Evolutionary conservation across 2,113 vertebrate species (phyloP), one percentile per base, ranked within the genome.

Genomic region (Alectura lathami): DNA sequence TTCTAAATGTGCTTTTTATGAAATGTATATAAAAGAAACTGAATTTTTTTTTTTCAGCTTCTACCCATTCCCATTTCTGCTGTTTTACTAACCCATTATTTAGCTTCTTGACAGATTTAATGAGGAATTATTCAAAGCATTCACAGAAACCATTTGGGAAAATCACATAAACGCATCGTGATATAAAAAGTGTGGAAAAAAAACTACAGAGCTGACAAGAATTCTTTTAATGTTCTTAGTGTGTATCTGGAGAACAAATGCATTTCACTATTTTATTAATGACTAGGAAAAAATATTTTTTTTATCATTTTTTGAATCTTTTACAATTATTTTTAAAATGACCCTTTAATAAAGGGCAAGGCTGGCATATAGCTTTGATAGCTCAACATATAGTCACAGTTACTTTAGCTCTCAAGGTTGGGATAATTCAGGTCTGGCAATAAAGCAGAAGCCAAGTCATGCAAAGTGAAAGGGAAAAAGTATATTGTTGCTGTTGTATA

Each of bases 71-170:
- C 87, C 92, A 94, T 96, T 96, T 96, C 59, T 96, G 88, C 96
- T 97, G 24, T 91, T 94, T 97, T 93, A 98, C 94, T 97, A 98
- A 98, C 96, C 89, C 92, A 76, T 72, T 93, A 73, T 93, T 95
- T 94, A 91, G 96, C 87, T 78, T 95, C 94, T 93, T 87, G 86
- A 38, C 95, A 85, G 97, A 98, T 98, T 98, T 98, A 98, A 97
- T 98, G 98, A 98, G 98, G 98, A 98, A 98, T 98, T 91, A 95
- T 84, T 96, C 91, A 93, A 96, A 95, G 54, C 20, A 40, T 94
- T 94, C 47, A 75, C 20, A 84, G 67, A 95, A 90, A 91, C 30
- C 38, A 59, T 69, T 91, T 47, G 74, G 70, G 27, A 92, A 26
- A 94, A 89, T 70, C 93, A 67, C 38, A 34, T n/a, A 69, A 95